Base-by-base conservation (phyloP, 2,797 vertebrate species). In the Pangasius larnaudii region DNA sequence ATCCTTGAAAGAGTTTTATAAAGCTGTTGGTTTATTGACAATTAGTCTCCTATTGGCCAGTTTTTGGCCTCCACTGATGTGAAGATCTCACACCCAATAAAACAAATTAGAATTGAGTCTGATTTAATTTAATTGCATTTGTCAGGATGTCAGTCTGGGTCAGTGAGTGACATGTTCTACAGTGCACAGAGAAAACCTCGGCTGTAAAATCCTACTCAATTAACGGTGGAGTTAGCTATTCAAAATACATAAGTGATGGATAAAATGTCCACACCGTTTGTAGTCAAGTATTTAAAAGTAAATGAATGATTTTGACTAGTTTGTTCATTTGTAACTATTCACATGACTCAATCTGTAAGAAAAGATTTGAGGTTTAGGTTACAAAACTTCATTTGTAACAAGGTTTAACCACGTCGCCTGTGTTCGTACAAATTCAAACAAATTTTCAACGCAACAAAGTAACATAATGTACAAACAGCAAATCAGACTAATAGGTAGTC, bases 101-200 rank as follows among this genome's bases (percentile, higher is more conserved):
- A 59, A 58, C 51, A 86, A 86, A 46, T 24, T 67, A 69, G 51
- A 80, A 78, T 75, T 86, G 58, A 88, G 72, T 90, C 51, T 39
- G 63, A 82, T 74, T 90, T n/a, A n/a, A 84, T 89, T 80, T 89
- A 56, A 81, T 36, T 56, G 71, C 51, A 56, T 84, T 87, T 77
- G 33, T 85, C 67, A 49, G 65, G 46, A 83, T 30, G 39, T 89
- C 51, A 42, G n/a, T 71, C 61, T 87, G 85, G 33, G 67, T 87
- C 56, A 85, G 46, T 42, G 79, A 81, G 19, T 42, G 13, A 61
- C 58, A 81, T 81, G 56, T 36, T 80, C 33, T 42, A 8, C 33
- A 0, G 10, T 30, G n/a, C 24, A 69, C 0, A 63, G 30, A 33
- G 46, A 51, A 65, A 42, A 42, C 42, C 42, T 82, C 24, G 11